Percentiles rank a stretch among this genome's conserved stretches.
These are phyloP conservation scores for Lasioglossum lativentre DNA, from an alignment of 2,888 invertebrate species.

Conservation along the genomic window DNA sequence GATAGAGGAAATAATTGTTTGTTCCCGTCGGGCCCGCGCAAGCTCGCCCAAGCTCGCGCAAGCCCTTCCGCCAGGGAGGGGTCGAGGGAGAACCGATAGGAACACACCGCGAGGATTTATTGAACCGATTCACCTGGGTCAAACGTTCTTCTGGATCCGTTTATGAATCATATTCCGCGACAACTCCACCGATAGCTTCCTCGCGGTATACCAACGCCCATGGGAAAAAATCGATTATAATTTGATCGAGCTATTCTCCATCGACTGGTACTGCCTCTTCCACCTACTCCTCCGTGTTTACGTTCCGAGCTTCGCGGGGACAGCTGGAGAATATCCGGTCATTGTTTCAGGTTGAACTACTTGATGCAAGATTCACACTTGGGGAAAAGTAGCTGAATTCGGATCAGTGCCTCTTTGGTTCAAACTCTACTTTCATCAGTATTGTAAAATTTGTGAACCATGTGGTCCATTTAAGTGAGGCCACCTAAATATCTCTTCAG, in stretches of 20 bases:
- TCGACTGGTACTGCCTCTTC: not conserved
- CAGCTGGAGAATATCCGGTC: too few relatives aligned
- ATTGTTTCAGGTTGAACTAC: too few relatives aligned
- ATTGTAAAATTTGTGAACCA: too few relatives aligned
- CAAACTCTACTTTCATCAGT: too few relatives aligned
- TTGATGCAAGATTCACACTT: too few relatives aligned
- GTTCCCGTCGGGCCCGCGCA: slow-evolving; percentile 23
- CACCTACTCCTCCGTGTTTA: not conserved
- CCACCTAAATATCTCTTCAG: too few relatives aligned
- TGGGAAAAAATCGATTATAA: slow-evolving; percentile 21
- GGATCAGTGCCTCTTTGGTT: too few relatives aligned
- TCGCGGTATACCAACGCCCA: slow-evolving; percentile 13
- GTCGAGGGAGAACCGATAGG: not conserved
- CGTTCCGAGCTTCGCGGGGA: not conserved
- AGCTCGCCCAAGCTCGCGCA: not conserved
- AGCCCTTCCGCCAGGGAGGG: not conserved
- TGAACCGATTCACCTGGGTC: slow-evolving; percentile 49
- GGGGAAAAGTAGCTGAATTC: too few relatives aligned
- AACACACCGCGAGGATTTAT: slow-evolving; percentile 40
- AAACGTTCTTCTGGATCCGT: slow-evolving; percentile 45
- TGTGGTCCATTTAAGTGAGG: too few relatives aligned
- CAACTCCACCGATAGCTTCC: slow-evolving; percentile 36
- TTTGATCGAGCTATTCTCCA: slow-evolving; percentile 10
- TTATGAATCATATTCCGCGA: slow-evolving; percentile 56
- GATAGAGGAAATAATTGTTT: slow-evolving; percentile 49